A percentile compares a stretch with the other conserved stretches of the same genome.
These are phyloP conservation scores for Amblyjoppa fuscipennis DNA, from an alignment of 2,888 invertebrate species.

Conservation along the genomic window DNA sequence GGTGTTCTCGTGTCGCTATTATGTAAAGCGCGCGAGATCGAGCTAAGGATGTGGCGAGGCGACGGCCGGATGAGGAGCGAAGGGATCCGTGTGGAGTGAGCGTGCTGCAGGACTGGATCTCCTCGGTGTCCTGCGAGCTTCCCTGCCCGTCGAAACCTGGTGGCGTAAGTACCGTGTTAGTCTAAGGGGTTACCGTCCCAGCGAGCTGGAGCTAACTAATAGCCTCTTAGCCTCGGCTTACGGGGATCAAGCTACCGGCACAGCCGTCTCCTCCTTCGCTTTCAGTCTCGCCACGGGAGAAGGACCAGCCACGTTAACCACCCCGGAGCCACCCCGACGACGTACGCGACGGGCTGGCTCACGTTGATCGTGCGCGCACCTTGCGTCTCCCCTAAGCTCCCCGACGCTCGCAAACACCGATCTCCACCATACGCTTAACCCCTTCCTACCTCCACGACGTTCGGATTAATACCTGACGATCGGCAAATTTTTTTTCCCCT, in stretches of 20 bases:
- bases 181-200: slow-evolving; percentile 82
- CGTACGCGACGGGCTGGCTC: slow-evolving; percentile 36
- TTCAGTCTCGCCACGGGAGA: slow-evolving; percentile 42
- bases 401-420: slow-evolving; percentile 76
- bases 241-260: slow-evolving; percentile 81
- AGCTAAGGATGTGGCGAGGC: slow-evolving; percentile 38
- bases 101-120: slow-evolving; percentile 54
- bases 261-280: slow-evolving; percentile 48
- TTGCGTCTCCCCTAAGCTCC: slow-evolving; percentile 73
- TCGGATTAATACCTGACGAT: slow-evolving; percentile 43
- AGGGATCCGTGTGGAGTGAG: background rate
- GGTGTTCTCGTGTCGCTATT: slow-evolving; percentile 59
- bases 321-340: slow-evolving; percentile 6
- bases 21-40: slow-evolving; percentile 52
- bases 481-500: slow-evolving; percentile 19
- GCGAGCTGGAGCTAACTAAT: slow-evolving; percentile 83
- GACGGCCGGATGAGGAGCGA: slow-evolving; percentile 20
- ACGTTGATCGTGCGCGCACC: slow-evolving; percentile 44
- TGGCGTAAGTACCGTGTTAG: slow-evolving; percentile 82
- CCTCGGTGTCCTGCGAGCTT: slow-evolving; percentile 45
- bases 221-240: slow-evolving; percentile 84
- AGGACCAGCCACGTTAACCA: slow-evolving; percentile 49
- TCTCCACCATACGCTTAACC: slow-evolving; percentile 48
- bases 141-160: slow-evolving; percentile 69
- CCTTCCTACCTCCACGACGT: slow-evolving; percentile 27